These are phyloP conservation scores for Gymnothorax javanicus DNA, from an alignment of 2,797 vertebrate species.

Conservation along the genomic window DNA sequence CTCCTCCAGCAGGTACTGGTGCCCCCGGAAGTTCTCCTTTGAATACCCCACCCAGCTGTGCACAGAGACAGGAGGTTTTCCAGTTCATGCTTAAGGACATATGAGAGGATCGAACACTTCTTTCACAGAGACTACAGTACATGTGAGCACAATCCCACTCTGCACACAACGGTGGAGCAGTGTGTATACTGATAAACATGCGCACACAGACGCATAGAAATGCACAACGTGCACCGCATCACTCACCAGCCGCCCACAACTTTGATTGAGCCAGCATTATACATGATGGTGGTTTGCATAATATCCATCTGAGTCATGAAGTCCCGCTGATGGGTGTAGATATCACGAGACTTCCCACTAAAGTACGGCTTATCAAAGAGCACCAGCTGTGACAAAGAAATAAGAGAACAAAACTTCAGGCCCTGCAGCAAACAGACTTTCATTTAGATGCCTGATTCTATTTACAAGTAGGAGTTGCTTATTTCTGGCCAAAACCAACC, in stretches of 20 bases:
- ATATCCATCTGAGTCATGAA: conserved; percentile 71
- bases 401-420: background rate
- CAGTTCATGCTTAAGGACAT: background rate
- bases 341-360: conserved; percentile 78
- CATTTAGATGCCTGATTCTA: background rate
- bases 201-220: background rate
- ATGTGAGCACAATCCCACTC: background rate
- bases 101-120: background rate
- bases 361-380: conserved; percentile 84
- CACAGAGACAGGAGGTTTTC: background rate
- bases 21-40: conserved; percentile 90
- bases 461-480: too few species aligned
- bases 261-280: conserved; percentile 79
- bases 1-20: conserved; percentile 96
- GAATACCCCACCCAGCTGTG: conserved; percentile 92
- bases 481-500: too few species aligned
- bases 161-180: background rate
- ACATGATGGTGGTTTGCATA: conserved; percentile 65
- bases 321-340: conserved; percentile 77
- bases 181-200: background rate
- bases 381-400: conserved; percentile 70
- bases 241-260: conserved; percentile 91
- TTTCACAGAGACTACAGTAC: background rate
- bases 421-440: background rate
- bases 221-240: background rate